Percentiles rank a stretch among this genome's conserved stretches.
phyloP scores from a whole-genome alignment of 64 coral and sea anemone species.

The Montipora capricornis region DNA sequence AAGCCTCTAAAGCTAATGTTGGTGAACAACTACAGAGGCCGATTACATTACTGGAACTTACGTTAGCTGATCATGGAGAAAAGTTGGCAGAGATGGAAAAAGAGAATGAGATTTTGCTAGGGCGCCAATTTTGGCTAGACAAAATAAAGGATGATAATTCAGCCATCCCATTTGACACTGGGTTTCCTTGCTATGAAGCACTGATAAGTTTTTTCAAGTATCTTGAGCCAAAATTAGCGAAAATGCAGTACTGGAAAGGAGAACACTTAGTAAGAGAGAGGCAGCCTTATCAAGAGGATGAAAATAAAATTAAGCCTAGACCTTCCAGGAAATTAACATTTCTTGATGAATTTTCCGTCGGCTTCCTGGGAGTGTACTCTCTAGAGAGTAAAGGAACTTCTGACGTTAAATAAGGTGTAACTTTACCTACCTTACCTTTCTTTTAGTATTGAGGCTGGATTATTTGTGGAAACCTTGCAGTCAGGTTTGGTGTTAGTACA shows the following conservation, averaged over 20 bases:
- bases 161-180: background rate
- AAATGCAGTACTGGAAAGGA: slow-evolving; percentile 70
- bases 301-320: slow-evolving; percentile 41
- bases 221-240: background rate
- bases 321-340: slow-evolving; percentile 17
- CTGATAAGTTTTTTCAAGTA: slow-evolving; percentile 11
- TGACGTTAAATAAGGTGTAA: too few relatives aligned
- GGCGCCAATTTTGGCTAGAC: slow-evolving; percentile 42
- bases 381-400: too few relatives aligned
- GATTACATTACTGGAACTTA: background rate
- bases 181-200: slow-evolving; percentile 20
- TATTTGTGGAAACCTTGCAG: slow-evolving; percentile 51
- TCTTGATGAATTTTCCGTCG: slow-evolving; percentile 18
- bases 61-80: background rate
- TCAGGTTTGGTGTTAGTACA: slow-evolving; percentile 42
- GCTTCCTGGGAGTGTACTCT: too few relatives aligned
- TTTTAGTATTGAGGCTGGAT: slow-evolving; percentile 52
- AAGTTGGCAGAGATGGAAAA: background rate
- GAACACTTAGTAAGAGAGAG: background rate
- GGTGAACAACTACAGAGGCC: background rate
- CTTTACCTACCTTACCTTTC: background rate
- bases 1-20: background rate
- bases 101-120: background rate
- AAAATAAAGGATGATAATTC: slow-evolving; percentile 66
- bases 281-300: slow-evolving; percentile 15